Base-by-base conservation (phyloP, 2,113 vertebrate species). In the Neofelis nebulosa region DNA sequence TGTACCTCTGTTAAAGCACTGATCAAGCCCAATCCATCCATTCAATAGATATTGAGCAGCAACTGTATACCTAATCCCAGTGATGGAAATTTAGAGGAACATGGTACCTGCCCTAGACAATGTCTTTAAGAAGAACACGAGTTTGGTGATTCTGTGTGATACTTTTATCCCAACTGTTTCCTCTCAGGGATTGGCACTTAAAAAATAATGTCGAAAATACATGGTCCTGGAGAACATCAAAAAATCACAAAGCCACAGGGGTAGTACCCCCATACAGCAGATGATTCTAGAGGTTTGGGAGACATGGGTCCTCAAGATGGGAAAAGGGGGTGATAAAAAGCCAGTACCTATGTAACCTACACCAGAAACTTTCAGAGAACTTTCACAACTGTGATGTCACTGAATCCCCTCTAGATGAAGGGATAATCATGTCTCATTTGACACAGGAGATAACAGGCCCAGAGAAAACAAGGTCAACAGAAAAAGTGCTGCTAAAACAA, bases 221-320 rank as follows among this genome's bases (percentile, higher is more conserved):
- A 41, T 94, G 73, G 15, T 71, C 96, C 52, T 92, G 68, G 87
- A 79, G 94, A 96, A 45, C 48, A 92, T 82, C 45, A 89, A 94
- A 68, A 79, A 96, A 94, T 97, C 73, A 78, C 61, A 78, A 89
- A 94, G 57, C 61, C 73, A 89, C 69, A 97, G 76, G 69, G n/a
- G 31, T 91, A 92, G 25, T 96, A n/a, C 45, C 38, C 38, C 50
- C 50, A 29, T 50, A 87, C 11, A 61, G 9, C 27, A 84, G 55
- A 80, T 38, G 50, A 86, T 89, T 96, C 87, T 95, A 95, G 48
- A 92, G 69, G 21, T 19, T 36, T 95, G 74, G 31, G 31, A 95
- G 31, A 65, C 41, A 68, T 71, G 76, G 27, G n/a, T 88, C 13
- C 25, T 94, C 80, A 84, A 81, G 65, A 94, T 61, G 41, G 78